Evolutionary conservation across 1,140 invertebrate species (phyloP).

Genomic region (Lordiphosa mommai): DNA sequence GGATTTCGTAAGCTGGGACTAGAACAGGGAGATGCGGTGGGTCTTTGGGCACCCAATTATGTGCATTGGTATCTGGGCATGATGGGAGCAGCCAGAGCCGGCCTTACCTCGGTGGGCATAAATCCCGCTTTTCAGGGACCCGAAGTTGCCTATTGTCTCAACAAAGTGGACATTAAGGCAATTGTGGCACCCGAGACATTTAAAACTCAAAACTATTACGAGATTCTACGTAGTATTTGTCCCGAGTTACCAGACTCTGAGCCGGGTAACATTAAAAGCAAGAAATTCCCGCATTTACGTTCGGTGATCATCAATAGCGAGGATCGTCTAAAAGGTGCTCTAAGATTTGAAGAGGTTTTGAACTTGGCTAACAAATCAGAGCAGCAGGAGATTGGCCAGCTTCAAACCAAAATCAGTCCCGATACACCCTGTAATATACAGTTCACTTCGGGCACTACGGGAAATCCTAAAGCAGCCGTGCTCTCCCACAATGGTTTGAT

Average conservation of each 20-base stretch:
- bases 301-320: slow-evolving; percentile 82
- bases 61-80: slow-evolving; percentile 90
- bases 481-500: slow-evolving; percentile 91
- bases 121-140: slow-evolving; percentile 90
- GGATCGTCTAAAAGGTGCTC: slow-evolving; percentile 82
- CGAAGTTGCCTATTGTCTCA: slow-evolving; percentile 90
- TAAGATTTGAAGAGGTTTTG: slow-evolving; percentile 83
- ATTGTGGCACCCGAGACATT: slow-evolving; percentile 85
- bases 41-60: slow-evolving; percentile 93
- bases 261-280: slow-evolving; percentile 60
- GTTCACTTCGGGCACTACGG: slow-evolving; percentile 90
- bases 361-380: slow-evolving; percentile 63
- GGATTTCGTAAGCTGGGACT: slow-evolving; percentile 89
- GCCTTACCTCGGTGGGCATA: slow-evolving; percentile 90
- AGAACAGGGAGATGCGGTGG: slow-evolving; percentile 89
- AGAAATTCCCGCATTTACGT: slow-evolving; percentile 80
- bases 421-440: slow-evolving; percentile 89
- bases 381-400: slow-evolving; percentile 34
- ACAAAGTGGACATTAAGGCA: slow-evolving; percentile 88
- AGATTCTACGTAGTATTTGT: slow-evolving; percentile 82
- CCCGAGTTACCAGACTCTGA: slow-evolving; percentile 79
- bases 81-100: slow-evolving; percentile 89
- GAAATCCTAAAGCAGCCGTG: slow-evolving; percentile 91
- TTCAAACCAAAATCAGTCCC: slow-evolving; percentile 79
- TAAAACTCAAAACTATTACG: slow-evolving; percentile 87